These are phyloP conservation scores for Ephestia elutella DNA, from an alignment of 1,140 invertebrate genomes.

Conservation along the genomic window DNA sequence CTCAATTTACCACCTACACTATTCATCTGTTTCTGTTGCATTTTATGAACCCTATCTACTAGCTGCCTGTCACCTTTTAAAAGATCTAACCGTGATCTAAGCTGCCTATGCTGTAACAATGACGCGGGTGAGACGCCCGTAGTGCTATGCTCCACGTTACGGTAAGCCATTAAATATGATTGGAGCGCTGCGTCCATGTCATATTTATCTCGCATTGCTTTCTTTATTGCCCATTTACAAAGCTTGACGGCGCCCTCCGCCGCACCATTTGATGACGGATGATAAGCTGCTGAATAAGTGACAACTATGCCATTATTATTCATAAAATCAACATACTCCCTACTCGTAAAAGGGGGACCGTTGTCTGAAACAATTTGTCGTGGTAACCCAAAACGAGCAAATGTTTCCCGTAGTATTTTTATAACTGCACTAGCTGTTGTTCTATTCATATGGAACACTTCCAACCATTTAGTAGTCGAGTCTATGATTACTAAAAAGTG, in stretches of 20 bases:
- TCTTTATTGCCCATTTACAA: slow-evolving; percentile 9
- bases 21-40: background rate
- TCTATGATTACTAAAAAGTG: slow-evolving; percentile 14
- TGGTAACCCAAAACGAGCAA: slow-evolving; percentile 35
- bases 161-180: background rate
- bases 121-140: slow-evolving; percentile 6
- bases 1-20: background rate
- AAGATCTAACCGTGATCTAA: background rate
- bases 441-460: slow-evolving; percentile 9
- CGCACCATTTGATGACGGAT: slow-evolving; percentile 7
- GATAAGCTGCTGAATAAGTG: slow-evolving; percentile 2
- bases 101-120: background rate
- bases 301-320: background rate
- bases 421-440: slow-evolving; percentile 21
- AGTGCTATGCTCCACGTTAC: slow-evolving; percentile 8
- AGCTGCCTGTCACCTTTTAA: background rate
- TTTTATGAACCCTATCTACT: background rate
- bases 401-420: slow-evolving; percentile 27
- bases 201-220: background rate
- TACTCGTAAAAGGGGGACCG: slow-evolving; percentile 37
- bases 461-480: slow-evolving; percentile 21
- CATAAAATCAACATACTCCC: slow-evolving; percentile 11
- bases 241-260: slow-evolving; percentile 7
- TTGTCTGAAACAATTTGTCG: slow-evolving; percentile 46
- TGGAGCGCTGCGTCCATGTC: background rate